phyloP scores from a whole-genome alignment of 2,113 vertebrate genomes.

The Pangasianodon gigas region DNA sequence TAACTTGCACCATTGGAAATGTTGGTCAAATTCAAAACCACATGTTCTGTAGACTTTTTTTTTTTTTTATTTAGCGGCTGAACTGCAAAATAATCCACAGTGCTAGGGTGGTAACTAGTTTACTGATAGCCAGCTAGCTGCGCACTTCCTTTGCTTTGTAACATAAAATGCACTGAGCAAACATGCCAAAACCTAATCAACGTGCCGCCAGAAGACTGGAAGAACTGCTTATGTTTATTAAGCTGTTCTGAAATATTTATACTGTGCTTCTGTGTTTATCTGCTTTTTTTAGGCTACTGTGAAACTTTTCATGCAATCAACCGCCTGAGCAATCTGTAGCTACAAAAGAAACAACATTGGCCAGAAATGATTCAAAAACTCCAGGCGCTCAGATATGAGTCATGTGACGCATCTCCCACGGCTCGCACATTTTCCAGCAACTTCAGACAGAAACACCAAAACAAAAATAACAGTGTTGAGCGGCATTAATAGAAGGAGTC shows the following conservation, averaged over 20 bases:
- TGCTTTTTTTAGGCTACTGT: neutral
- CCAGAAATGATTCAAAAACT: constrained; percentile 19
- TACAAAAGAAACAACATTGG: neutral
- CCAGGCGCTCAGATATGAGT: constrained; percentile 18
- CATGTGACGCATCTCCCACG: constrained; percentile 8
- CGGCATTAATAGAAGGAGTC: constrained; percentile 2
- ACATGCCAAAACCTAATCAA: neutral
- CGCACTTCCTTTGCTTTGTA: neutral
- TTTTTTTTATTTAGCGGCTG: neutral
- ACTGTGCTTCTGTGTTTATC: neutral
- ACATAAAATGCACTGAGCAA: neutral
- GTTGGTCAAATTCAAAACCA: neutral
- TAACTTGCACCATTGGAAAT: neutral
- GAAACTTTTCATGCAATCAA: constrained; percentile 16
- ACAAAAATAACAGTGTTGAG: constrained; percentile 6
- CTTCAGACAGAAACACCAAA: constrained; percentile 17
- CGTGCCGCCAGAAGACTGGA: neutral
- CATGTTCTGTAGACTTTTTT: neutral
- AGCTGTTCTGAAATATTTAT: constrained; percentile 4
- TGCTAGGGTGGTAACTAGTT: neutral
- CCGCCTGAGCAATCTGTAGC: constrained; percentile 5
- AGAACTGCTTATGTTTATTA: neutral
- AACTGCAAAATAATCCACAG: neutral
- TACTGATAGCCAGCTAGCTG: neutral
- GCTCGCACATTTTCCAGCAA: constrained; percentile 21